Conservation (phyloP, 2,888 invertebrate genomes). For the Trachelus tabidus region DNA sequence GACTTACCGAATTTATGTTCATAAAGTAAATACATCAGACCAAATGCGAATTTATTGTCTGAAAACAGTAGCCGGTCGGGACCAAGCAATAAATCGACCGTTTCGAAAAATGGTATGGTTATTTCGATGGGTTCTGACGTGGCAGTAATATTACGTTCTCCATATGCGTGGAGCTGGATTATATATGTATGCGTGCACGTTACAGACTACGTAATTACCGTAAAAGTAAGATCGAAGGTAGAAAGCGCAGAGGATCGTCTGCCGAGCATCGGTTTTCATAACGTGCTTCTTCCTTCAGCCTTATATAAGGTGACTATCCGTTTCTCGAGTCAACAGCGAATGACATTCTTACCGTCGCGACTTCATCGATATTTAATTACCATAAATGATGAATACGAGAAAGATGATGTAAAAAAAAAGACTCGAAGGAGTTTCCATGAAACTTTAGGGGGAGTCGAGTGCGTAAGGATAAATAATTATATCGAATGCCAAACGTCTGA, state of each 20-base stretch:
- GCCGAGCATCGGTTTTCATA: conserved; percentile 64
- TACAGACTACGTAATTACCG: conserved; percentile 48
- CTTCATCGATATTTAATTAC: background rate
- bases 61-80: background rate
- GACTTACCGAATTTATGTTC: background rate
- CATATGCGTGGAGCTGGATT: background rate
- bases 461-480: background rate
- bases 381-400: background rate
- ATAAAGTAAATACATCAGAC: background rate
- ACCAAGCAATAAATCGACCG: background rate
- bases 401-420: background rate
- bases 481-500: background rate
- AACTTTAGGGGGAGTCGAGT: background rate
- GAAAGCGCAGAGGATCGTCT: conserved; percentile 63
- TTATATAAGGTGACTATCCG: conserved; percentile 51
- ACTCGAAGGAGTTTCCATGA: background rate
- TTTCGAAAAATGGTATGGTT: background rate
- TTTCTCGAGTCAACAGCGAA: conserved; percentile 28
- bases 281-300: conserved; percentile 21
- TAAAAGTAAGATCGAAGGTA: conserved; percentile 59
- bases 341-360: conserved; percentile 48
- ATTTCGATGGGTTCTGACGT: background rate
- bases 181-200: conserved; percentile 31
- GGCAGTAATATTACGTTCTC: background rate
- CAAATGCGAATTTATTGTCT: background rate